Base-by-base conservation (phyloP, 1,140 invertebrate species). In the Pseudomyrmex flavicornis region DNA sequence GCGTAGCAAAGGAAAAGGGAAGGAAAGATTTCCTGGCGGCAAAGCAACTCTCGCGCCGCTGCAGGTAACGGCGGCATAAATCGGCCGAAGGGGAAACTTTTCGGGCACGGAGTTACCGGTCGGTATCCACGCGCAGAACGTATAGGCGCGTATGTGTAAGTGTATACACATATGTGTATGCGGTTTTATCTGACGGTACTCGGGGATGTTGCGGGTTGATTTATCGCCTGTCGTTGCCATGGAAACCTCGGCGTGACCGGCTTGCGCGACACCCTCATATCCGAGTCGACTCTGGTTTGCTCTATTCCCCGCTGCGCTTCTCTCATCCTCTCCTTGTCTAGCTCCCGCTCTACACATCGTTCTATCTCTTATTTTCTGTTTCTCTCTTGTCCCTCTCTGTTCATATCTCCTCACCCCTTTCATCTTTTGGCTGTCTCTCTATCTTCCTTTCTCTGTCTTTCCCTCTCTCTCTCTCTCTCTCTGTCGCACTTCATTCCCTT, bases 191-290 rank as follows among this genome's bases (percentile, higher is more conserved):
- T 90, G 89, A 85, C 80, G 88, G 88, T 90, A 92, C 91, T 93
- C 91, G 90, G 92, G 92, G 93, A 93, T 93, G 93, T 92, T 93
- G 92, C 89, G 92, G 92, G 92, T 93, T 93, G 92, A 93, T 93
- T 93, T 93, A 93, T 93, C 92, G 93, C 92, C 88, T 92, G 88
- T 91, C 90, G 93, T 93, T 93, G 91, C 93, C 92, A 93, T 93
- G 92, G 93, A 87, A 93, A 93, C 93, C 90, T 92, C 91, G 88
- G 92, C 93, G 92, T 93, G 93, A 93, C 92, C 90, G 92, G 93
- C 93, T 93, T 93, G 91, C 90, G 92, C 93, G 93, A 93, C 93
- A 93, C 93, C 93, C 93, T 93, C 93, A 93, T 93, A 93, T 93
- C 89, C 91, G 90, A 89, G 91, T 91, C 91, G 85, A 88, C 87